Base-by-base conservation (phyloP, 2,113 vertebrate species). In the Silurus asotus region DNA sequence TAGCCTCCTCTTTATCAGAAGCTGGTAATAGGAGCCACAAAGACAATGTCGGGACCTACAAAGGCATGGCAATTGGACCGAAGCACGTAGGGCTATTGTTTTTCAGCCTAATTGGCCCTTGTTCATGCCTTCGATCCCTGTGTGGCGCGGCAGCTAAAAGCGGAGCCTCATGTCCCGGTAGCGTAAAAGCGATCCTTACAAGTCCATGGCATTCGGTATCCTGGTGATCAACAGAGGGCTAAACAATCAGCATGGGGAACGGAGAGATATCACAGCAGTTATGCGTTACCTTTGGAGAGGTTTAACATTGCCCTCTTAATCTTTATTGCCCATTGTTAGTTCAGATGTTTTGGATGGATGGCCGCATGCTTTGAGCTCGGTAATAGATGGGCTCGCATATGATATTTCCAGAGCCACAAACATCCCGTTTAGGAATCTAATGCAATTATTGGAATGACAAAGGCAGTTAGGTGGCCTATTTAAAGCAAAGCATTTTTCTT, bases 91-190 rank as follows among this genome's bases (percentile, higher is more conserved):
- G 9, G 92, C 93, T 96, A 95, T 96, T 95, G 95, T 96, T 96
- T 96, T 95, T 94, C 94, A 94, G 91, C 92, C 90, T 95, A 96
- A 95, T 96, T 96, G 94, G 94, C 89, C 87, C 89, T 82, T 76
- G 88, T 86, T 79, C 90, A 90, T 92, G 88, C 90, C 90, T 87
- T 88, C 45, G 55, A 92, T 91, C 93, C 92, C 93, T 91, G 90
- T 23, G 91, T 92, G 91, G 91, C 87, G 85, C 87, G 67, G 53
- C 72, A 80, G 91, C 94, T 95, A 95, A 94, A 96, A 94, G 93
- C 84, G 93, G 93, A 91, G 72, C 83, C 90, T 86, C 85, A 86
- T 7, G 13, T 78, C 88, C 90, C 87, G 80, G 92, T 94, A 90
- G 82, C 85, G 87, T 93, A 90, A 91, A 92, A 95, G 90, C 93